phyloP scores from a whole-genome alignment of 2,797 vertebrate genomes.

The Aldrovandia affinis region DNA sequence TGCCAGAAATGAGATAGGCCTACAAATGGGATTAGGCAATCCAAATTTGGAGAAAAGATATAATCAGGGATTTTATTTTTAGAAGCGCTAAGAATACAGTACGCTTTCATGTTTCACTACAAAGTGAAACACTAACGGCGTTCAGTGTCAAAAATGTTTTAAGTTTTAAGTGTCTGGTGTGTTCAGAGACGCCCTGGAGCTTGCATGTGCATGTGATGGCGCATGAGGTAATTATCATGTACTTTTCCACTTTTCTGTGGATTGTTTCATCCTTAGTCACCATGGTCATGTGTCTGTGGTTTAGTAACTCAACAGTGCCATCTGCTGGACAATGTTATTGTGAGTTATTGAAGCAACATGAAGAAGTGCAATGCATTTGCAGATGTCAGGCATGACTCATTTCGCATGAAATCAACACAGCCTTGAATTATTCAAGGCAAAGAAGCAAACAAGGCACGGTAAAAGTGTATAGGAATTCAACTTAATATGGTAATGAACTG shows the following conservation, averaged over 20 bases:
- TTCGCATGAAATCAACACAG: neutral
- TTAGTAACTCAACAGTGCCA: slow-evolving; percentile 49
- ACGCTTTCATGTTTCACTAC: neutral
- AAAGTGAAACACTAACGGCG: neutral
- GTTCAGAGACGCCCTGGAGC: slow-evolving; percentile 51
- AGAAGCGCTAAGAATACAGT: neutral
- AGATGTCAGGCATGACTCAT: neutral
- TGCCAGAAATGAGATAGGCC: too few species aligned
- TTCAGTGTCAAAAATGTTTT: too few species aligned
- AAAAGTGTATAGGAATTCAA: neutral
- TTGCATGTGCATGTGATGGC: slow-evolving; percentile 50
- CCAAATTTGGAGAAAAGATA: neutral
- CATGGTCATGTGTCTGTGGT: neutral
- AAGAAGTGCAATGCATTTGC: neutral
- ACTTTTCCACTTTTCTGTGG: slow-evolving; percentile 30
- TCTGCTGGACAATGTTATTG: slow-evolving; percentile 48
- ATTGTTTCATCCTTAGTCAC: neutral
- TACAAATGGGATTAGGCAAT: neutral
- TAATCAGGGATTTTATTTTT: neutral
- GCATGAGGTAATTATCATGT: slow-evolving; percentile 49
- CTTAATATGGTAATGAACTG: neutral
- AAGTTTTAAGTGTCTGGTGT: slow-evolving; percentile 36
- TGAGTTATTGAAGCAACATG: neutral
- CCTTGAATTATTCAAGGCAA: neutral
- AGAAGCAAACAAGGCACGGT: neutral